Conservation (phyloP, 2,888 invertebrate species). For the Patella caerulea region DNA sequence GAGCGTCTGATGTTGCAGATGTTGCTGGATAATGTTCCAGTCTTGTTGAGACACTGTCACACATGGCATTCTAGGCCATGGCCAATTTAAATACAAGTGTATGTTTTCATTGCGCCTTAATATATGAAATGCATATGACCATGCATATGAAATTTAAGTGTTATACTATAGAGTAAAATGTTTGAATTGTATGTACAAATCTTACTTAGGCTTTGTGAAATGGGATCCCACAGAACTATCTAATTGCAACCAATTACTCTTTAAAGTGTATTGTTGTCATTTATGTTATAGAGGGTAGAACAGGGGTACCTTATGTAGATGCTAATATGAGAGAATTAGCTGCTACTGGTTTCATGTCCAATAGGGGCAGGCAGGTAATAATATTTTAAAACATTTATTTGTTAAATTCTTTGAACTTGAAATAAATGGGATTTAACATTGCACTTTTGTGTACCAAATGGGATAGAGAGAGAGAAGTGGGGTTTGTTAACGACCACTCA, state of each 20-base stretch:
- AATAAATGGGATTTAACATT: neutral
- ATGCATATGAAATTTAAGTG: neutral
- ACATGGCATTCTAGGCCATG: too few relatives aligned
- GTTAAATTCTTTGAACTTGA: neutral
- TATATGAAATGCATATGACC: too few relatives aligned
- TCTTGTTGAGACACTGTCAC: too few relatives aligned
- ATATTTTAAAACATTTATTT: neutral
- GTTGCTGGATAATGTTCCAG: too few relatives aligned
- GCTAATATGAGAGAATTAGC: conserved; percentile 71
- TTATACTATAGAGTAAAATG: neutral
- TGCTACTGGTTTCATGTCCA: conserved; percentile 71
- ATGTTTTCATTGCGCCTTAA: too few relatives aligned
- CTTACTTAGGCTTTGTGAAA: too few relatives aligned
- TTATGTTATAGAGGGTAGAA: conserved; percentile 61
- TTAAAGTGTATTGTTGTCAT: too few relatives aligned
- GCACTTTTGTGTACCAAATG: neutral
- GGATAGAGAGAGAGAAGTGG: neutral
- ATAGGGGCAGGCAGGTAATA: conserved; percentile 69
- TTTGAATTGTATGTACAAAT: neutral
- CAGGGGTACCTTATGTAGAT: conserved; percentile 72
- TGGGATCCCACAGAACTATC: too few relatives aligned
- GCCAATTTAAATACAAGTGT: too few relatives aligned
- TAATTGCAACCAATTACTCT: neutral
- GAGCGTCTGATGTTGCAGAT: too few relatives aligned
- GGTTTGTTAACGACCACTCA: too few relatives aligned